Conservation (phyloP, 92 coral and sea anemone genomes). For the Bergia puertoricense region DNA sequence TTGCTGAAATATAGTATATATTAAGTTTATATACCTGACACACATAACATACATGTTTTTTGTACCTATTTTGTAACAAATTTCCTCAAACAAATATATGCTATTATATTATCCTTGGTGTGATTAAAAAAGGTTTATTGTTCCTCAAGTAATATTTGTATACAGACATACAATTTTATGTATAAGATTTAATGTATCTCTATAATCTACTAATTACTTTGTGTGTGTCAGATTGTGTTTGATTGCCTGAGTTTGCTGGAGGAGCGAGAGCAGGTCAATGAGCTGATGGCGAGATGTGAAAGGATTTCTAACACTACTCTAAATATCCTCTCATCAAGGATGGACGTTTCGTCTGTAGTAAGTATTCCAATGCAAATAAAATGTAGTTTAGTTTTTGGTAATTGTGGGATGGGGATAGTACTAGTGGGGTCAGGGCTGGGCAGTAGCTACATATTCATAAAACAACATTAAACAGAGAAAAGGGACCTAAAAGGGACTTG, state of each 20-base stretch:
- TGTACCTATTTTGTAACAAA: too few species aligned
- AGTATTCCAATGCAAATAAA: background rate
- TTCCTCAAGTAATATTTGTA: background rate
- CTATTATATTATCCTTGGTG: background rate
- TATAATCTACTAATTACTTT: background rate
- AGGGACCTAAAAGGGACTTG: too few species aligned
- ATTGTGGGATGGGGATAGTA: too few species aligned
- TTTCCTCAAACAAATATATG: too few species aligned
- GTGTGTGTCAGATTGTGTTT: slow-evolving; percentile 58
- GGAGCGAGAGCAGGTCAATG: slow-evolving; percentile 67
- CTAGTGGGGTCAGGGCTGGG: too few species aligned
- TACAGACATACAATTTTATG: too few species aligned
- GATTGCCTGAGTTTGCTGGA: slow-evolving; percentile 70
- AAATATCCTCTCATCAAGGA: slow-evolving; percentile 57
- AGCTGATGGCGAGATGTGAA: slow-evolving; percentile 84
- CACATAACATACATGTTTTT: too few species aligned
- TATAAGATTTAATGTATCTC: too few species aligned
- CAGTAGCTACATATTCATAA: too few species aligned
- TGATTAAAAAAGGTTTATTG: background rate
- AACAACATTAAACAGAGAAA: too few species aligned
- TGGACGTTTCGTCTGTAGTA: slow-evolving; percentile 38
- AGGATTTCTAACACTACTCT: slow-evolving; percentile 65
- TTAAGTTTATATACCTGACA: too few species aligned
- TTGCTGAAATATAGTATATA: too few species aligned
- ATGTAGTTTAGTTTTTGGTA: background rate